A percentile compares a stretch with the other conserved stretches of the same genome.
Conservation (phyloP, 2,113 vertebrate genomes). For the Cynopterus brachyotis region DNA sequence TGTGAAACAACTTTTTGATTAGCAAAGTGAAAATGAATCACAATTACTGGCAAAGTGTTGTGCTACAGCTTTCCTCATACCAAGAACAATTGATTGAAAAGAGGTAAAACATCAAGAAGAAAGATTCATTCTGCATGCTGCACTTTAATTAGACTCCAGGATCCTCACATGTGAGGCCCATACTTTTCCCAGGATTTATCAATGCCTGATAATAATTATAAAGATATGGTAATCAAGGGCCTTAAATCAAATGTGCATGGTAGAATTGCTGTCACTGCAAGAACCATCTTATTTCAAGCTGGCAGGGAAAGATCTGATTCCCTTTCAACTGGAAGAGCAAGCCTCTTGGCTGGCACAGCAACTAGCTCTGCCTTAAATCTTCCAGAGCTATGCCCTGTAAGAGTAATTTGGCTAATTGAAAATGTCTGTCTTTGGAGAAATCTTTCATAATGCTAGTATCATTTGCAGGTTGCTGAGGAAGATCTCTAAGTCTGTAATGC, state of each 20-base stretch:
- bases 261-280: constrained; percentile 82
- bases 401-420: constrained; percentile 84
- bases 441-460: constrained; percentile 73
- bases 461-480: constrained; percentile 65
- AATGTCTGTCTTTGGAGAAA: constrained; percentile 77
- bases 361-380: constrained; percentile 80
- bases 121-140: constrained; percentile 75
- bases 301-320: constrained; percentile 77
- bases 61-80: constrained; percentile 80
- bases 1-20: constrained; percentile 84
- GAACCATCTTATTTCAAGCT: constrained; percentile 75
- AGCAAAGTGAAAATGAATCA: constrained; percentile 84
- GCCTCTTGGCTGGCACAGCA: constrained; percentile 77
- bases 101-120: constrained; percentile 78
- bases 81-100: constrained; percentile 79
- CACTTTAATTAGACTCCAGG: constrained; percentile 74
- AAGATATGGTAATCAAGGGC: constrained; percentile 81
- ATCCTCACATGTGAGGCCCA: constrained; percentile 71
- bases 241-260: constrained; percentile 79
- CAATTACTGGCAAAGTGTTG: constrained; percentile 76
- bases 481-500: constrained; percentile 22
- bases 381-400: constrained; percentile 69
- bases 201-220: constrained; percentile 80
- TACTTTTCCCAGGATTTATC: constrained; percentile 75
- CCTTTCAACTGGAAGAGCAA: constrained; percentile 74